Base-by-base conservation (phyloP, 1,140 invertebrate genomes). In the Orius insidiosus region DNA sequence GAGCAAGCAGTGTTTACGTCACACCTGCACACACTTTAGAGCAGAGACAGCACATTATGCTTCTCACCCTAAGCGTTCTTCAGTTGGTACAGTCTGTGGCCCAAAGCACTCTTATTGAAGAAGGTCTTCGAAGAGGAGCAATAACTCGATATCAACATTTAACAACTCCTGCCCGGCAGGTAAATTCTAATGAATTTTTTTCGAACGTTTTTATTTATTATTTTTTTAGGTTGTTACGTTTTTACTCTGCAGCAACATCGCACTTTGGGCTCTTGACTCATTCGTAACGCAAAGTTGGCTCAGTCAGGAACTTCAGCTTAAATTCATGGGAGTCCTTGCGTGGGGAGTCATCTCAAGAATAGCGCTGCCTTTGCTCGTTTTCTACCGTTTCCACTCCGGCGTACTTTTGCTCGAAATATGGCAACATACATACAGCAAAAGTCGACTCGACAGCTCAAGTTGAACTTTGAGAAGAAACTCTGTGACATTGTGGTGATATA, bases 301-400 rank as follows among this genome's bases (percentile, higher is more conserved):
- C 9, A 65, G 68, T 3, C 72, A 75, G 46, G 68, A 71, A 48
- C 48, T 72, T 2, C 74, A 75, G 38, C 56, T 71, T 2, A 57
- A 65, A 9, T 78, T 78, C 59, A 79, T 76, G 56, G 76, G 75
- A 1, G 63, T 73, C 8, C 58, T 78, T 3, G 66, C 71, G 0
- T 81, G 78, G 78, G 74, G 74, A 15, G 65, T 80, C 4, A 65
- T 81, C 38, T 75, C 71, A 0, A 63, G 74, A 46, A 64, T 77
- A 11, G 68, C 73, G 3, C 57, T 79, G 19, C 78, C 78, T 0
- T 59, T 80, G 1, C 57, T 76, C 2, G 75, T 79, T 15, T 76
- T 79, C 53, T 80, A 73, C 48, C 64, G 77, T 24, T 82, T 81
- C 59, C 79, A 82, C 56, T 77, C 75, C 5, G 72, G 72, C 37